These are phyloP conservation scores for Cathartes aura DNA, from an alignment of 2,113 vertebrate species.

Conservation along the genomic window DNA sequence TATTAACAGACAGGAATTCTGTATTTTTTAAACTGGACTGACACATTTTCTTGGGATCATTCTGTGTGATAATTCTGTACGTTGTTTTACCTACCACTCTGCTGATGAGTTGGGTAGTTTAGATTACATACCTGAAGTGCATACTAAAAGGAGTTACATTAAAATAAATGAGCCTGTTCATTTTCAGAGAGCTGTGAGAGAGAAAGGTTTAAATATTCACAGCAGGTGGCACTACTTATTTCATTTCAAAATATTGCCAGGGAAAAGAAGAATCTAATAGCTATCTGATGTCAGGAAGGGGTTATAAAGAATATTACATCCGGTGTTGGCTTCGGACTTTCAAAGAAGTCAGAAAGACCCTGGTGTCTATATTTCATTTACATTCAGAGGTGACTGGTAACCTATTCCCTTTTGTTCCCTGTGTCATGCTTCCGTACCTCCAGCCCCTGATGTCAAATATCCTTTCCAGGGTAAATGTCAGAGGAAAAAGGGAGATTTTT, in stretches of 20 bases:
- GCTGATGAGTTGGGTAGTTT: neutral
- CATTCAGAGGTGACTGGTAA: neutral
- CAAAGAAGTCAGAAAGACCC: neutral
- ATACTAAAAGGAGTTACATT: neutral
- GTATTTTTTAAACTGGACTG: neutral
- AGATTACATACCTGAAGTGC: neutral
- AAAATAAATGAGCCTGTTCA: constrained; percentile 46
- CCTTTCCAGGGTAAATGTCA: constrained; percentile 17
- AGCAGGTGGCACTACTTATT: constrained; percentile 37
- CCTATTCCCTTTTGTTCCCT: neutral
- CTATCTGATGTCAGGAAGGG: neutral
- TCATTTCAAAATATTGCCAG: constrained; percentile 16
- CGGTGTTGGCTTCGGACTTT: accelerated
- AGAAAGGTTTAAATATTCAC: constrained; percentile 28
- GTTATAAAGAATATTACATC: neutral
- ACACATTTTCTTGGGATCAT: neutral
- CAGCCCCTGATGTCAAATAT: neutral
- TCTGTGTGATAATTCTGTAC: neutral
- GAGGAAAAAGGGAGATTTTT: neutral
- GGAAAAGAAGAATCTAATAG: neutral
- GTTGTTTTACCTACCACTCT: neutral
- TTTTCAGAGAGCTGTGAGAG: neutral
- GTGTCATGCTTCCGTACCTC: neutral
- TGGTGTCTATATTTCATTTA: neutral
- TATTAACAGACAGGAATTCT: neutral